Evolutionary conservation across 2,888 invertebrate genomes (phyloP), one percentile per base, ranked within the genome.

Genomic region (Cactoblastis cactorum): DNA sequence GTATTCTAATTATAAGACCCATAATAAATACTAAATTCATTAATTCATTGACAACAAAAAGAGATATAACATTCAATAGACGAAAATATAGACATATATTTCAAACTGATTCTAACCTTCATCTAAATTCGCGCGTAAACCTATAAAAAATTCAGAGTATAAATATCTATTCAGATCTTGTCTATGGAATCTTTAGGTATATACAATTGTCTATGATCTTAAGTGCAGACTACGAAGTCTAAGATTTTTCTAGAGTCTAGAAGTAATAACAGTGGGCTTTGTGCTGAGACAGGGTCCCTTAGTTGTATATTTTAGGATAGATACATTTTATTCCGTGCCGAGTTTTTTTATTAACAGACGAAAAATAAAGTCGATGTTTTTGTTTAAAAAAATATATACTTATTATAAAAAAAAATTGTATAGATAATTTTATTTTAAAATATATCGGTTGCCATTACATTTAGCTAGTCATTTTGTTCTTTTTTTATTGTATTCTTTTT

Each of bases 271-370:
- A 63, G 53, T 61, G 58, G 58, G 54, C 62, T 74, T 82, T 82
- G 83, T 82, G 81, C 79, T 74, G 80, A 80, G 74, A 80, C 79
- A 57, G 74, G 77, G 79, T 78, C 80, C 81, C 80, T 75, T 69
- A 67, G 69, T 71, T 71, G 22, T 60, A 58, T 49, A 62, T 53
- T 62, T 55, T 56, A 60, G 24, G 47, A 48, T 48, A 28, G 35
- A 22, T 38, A 35, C 34, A 17, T 41, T 43, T 51, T 49, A 53
- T 37, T 53, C 24, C 52, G 55, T 58, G 56, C 55, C 54, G 62
- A 56, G 55, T 43, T 28, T 32, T 17, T 43, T n/a, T 11, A 17
- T 37, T 37, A 24, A 14, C 9, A n/a, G n/a, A n/a, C n/a, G n/a
- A n/a, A n/a, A n/a, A n/a, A n/a, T n/a, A n/a, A n/a, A n/a, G n/a